Evolutionary conservation across 2,113 vertebrate genomes (phyloP), one percentile per base, ranked within the genome.

Genomic region (Phycodurus eques): DNA sequence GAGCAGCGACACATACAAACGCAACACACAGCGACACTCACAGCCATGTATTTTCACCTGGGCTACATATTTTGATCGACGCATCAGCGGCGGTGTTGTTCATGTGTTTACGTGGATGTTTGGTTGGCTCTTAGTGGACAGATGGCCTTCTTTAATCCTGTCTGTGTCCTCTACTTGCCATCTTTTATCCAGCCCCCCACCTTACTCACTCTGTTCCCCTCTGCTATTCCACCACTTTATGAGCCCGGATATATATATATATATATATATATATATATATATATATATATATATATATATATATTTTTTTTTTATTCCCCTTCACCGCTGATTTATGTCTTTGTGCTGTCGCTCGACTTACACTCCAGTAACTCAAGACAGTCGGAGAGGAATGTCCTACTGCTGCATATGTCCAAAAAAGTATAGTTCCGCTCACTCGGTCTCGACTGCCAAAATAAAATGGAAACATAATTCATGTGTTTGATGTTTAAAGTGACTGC

Each of bases 121-220:
- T 54, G 49, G 49, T 14, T 20, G 20, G 1, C 8, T 22, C 53
- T 56, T 22, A 57, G 72, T 54, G 79, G 80, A 90, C 90, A 92
- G 91, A 92, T 92, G 89, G 90, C 79, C 67, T 79, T 74, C 78
- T 92, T 88, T 91, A 92, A 92, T 92, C 90, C 90, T 67, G 88
- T 90, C 91, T 90, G 84, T 75, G 73, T 11, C 80, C 80, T 85
- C 53, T 68, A 19, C 62, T 59, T 76, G 51, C 72, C 77, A 63
- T 76, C 59, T 61, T 61, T 35, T 13, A 17, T 19, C 14, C 27
- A 59, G 14, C 59, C 59, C 74, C 61, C 15, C 57, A 54, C 43
- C 31, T 17, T 17, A 35, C 70, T 71, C 61, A 63, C 74, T 56
- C 27, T 27, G 22, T 65, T 14, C 79, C 57, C 61, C 49, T 74